Percentiles rank a stretch among this genome's conserved stretches.
Evolutionary conservation across 2,888 invertebrate genomes (phyloP).

Genomic region (Eupsilia transversa): DNA sequence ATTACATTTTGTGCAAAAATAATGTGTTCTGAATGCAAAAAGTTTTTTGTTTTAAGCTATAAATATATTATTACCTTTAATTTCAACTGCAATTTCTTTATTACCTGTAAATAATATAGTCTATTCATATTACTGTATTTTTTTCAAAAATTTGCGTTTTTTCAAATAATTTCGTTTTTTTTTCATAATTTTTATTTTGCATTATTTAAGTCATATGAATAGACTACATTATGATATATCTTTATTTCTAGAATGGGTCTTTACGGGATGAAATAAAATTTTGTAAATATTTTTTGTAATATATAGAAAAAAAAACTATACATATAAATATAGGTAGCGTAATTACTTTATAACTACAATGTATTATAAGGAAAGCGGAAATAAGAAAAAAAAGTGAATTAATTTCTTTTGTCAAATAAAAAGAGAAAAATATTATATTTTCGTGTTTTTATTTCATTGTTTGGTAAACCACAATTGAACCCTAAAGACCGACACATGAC

Average conservation of each 20-base stretch:
- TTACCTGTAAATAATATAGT: conserved; percentile 64
- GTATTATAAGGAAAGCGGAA: conserved; percentile 88
- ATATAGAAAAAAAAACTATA: conserved; percentile 88
- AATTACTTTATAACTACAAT: conserved; percentile 89
- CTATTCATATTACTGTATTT: conserved; percentile 59
- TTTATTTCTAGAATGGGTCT: conserved; percentile 83
- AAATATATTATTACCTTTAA: conserved; percentile 64
- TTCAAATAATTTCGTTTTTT: conserved; percentile 39
- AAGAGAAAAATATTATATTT: conserved; percentile 83
- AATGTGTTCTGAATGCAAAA: conserved; percentile 74
- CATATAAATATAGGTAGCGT: conserved; percentile 89
- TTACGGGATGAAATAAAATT: conserved; percentile 84
- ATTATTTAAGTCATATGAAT: conserved; percentile 57
- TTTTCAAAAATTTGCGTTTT: conserved; percentile 28
- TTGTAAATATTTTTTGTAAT: conserved; percentile 89
- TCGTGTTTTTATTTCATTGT: conserved; percentile 76
- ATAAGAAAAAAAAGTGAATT: conserved; percentile 88
- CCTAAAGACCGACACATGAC: conserved; percentile 14
- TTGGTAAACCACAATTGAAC: conserved; percentile 11
- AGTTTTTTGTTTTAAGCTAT: conserved; percentile 61
- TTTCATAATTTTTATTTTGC: conserved; percentile 38
- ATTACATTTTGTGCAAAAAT: conserved; percentile 73
- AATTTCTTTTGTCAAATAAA: conserved; percentile 91
- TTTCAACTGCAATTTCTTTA: conserved; percentile 68
- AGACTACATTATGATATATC: conserved; percentile 66